A percentile compares a stretch with the other conserved stretches of the same genome.
phyloP scores from a whole-genome alignment of 2,113 vertebrate genomes.

The Tetrax tetrax region DNA sequence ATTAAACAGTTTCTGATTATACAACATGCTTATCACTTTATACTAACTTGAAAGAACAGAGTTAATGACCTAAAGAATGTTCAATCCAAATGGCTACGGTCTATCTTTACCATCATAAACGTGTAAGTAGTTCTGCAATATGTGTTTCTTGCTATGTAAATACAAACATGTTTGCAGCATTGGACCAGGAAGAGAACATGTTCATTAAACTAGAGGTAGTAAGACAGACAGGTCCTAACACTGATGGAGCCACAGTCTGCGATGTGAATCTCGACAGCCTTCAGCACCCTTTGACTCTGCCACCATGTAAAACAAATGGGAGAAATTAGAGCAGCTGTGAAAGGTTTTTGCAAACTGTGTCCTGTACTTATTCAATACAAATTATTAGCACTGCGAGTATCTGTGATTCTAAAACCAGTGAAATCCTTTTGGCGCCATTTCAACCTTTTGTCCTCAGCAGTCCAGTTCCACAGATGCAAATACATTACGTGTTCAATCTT shows the following conservation, averaged over 20 bases:
- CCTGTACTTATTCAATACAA: neutral
- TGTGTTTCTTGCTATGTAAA: neutral
- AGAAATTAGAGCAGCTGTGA: neutral
- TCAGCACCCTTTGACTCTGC: neutral
- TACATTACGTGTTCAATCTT: too few species aligned
- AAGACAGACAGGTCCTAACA: neutral
- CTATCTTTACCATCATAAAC: neutral
- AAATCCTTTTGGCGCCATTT: neutral
- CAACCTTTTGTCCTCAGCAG: neutral
- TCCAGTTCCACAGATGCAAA: neutral
- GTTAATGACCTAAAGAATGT: neutral
- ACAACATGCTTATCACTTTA: neutral
- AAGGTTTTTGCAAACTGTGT: neutral
- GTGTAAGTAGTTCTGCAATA: neutral
- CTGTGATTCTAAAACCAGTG: neutral
- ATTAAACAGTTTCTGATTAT: neutral
- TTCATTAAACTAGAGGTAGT: neutral
- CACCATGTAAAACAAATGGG: neutral
- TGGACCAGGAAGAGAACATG: neutral
- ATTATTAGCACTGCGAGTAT: neutral
- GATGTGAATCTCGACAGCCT: fast-evolving
- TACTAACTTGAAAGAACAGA: neutral
- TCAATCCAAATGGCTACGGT: neutral
- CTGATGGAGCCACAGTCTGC: fast-evolving
- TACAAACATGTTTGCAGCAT: neutral